Conservation (phyloP, 2,888 invertebrate genomes). For the Synergus gifuensis region DNA sequence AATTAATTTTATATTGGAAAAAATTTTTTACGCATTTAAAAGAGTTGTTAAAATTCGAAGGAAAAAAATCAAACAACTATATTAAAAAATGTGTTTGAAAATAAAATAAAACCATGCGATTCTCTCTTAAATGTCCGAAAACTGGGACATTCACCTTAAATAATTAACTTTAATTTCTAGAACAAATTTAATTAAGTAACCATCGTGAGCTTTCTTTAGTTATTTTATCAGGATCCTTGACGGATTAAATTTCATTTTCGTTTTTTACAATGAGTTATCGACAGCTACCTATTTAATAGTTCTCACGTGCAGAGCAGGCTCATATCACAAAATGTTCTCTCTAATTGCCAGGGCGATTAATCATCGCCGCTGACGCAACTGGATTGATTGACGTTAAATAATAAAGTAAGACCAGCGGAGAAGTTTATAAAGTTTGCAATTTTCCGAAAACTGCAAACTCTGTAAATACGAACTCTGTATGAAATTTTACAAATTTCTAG, state of each 20-base stretch:
- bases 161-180: background rate
- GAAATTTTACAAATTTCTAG: conserved; percentile 18
- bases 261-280: conserved; percentile 12
- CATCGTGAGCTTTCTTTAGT: background rate
- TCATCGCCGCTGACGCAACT: conserved; percentile 31
- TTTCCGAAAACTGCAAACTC: background rate
- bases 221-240: background rate
- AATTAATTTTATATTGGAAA: no score
- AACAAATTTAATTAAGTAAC: background rate
- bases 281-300: conserved; percentile 16
- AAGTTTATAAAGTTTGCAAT: background rate
- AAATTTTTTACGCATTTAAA: no score
- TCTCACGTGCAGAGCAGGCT: conserved; percentile 31
- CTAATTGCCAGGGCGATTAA: conserved; percentile 34
- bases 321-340: conserved; percentile 39
- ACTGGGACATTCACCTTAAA: no score
- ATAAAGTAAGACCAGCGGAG: conserved; percentile 17
- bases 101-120: no score
- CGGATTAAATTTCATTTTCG: background rate
- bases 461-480: background rate
- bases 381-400: conserved; percentile 39
- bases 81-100: no score
- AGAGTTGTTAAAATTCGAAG: no score
- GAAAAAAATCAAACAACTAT: no score
- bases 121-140: no score